A percentile compares a stretch with the other conserved stretches of the same genome.
phyloP scores from a whole-genome alignment of 2,888 invertebrate genomes.

The Phengaris alcon region DNA sequence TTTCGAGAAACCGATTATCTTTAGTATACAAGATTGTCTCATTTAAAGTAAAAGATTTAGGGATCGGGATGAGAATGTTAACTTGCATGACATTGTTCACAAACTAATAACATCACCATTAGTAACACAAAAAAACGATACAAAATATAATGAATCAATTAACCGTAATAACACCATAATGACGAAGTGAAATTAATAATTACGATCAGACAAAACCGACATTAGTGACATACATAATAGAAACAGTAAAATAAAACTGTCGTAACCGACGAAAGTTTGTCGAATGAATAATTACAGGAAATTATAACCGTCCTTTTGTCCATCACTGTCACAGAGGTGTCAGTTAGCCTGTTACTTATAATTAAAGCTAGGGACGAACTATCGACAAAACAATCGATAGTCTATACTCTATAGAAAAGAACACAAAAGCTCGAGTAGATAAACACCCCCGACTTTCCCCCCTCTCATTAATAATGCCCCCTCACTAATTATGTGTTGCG shows the following conservation, averaged over 20 bases:
- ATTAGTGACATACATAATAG: constrained; percentile 36
- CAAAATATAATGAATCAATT: constrained; percentile 27
- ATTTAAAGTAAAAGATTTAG: too few species aligned
- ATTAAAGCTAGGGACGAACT: constrained; percentile 65
- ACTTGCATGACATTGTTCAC: too few species aligned
- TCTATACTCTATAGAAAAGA: constrained; percentile 70
- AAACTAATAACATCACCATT: background rate
- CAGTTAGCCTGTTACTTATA: constrained; percentile 67
- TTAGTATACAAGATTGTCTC: too few species aligned
- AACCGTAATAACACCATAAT: constrained; percentile 20
- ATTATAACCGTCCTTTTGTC: constrained; percentile 60
- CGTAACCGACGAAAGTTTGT: constrained; percentile 60
- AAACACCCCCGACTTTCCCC: constrained; percentile 58
- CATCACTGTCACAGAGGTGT: constrained; percentile 75
- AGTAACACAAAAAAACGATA: constrained; percentile 23
- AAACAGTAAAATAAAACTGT: constrained; percentile 50
- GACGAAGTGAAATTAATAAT: constrained; percentile 29
- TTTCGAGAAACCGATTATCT: too few species aligned
- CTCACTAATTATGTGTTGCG: constrained; percentile 79
- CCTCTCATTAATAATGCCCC: constrained; percentile 78
- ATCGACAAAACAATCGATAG: constrained; percentile 76
- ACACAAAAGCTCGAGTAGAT: constrained; percentile 77
- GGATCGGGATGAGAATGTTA: too few species aligned
- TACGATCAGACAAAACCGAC: constrained; percentile 30
- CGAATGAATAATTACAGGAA: constrained; percentile 70